Conservation (phyloP, 1,140 invertebrate species). For the Helicoverpa zea region DNA sequence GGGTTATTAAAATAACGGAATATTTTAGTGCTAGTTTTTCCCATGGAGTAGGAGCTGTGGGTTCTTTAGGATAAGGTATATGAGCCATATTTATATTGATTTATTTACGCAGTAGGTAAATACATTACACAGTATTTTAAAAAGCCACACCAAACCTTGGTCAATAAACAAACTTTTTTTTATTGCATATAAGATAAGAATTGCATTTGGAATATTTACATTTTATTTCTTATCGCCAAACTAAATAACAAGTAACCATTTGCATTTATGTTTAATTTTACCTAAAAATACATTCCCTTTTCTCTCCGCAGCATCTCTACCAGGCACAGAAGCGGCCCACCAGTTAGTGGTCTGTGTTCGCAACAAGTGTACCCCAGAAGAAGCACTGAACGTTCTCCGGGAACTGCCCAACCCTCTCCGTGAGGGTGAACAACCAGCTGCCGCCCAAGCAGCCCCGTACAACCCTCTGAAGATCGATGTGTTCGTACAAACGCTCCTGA, state of each 20-base stretch:
- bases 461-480: constrained; percentile 98
- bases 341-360: constrained; percentile 95
- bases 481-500: constrained; percentile 97
- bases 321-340: constrained; percentile 94
- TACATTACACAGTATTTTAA: too few relatives aligned
- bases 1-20: neutral
- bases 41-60: neutral
- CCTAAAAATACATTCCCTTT: neutral
- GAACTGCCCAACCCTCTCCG: constrained; percentile 93
- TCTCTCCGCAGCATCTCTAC: constrained; percentile 89
- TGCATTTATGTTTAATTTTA: neutral
- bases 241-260: too few relatives aligned
- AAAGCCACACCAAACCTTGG: too few relatives aligned
- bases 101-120: too few relatives aligned
- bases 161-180: too few relatives aligned
- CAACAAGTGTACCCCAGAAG: constrained; percentile 95
- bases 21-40: neutral
- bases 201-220: too few relatives aligned
- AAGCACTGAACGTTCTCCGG: constrained; percentile 95
- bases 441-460: constrained; percentile 88
- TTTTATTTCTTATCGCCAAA: too few relatives aligned
- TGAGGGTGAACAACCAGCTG: constrained; percentile 87
- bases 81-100: too few relatives aligned
- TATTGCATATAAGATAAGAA: too few relatives aligned
- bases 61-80: too few relatives aligned